Evolutionary conservation across 2,888 invertebrate species (phyloP).

Genomic region (Timema podura): DNA sequence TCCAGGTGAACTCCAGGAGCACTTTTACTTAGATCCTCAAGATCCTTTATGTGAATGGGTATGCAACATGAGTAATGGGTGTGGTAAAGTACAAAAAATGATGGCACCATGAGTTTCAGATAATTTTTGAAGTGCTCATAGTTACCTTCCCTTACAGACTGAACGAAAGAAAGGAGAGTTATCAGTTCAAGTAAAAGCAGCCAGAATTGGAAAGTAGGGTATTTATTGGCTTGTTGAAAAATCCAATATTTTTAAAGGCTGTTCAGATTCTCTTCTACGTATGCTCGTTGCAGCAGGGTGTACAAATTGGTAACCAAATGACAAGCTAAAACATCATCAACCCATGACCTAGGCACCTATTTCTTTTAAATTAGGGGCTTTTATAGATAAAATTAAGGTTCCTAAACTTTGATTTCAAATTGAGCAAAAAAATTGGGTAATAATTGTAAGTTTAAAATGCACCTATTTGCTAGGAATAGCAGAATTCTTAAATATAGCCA

Average conservation of each 20-base stretch:
- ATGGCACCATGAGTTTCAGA: slow-evolving; percentile 1
- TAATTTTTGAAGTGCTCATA: neutral
- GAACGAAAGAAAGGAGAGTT: slow-evolving; percentile 10
- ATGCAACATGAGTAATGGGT: neutral
- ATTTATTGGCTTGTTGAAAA: neutral
- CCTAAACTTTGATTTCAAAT: too few relatives aligned
- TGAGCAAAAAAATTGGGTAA: too few relatives aligned
- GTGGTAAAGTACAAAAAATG: neutral
- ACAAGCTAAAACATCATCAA: too few relatives aligned
- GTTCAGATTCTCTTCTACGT: neutral
- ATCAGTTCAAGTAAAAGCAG: slow-evolving; percentile 1
- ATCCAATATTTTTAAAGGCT: neutral
- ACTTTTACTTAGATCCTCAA: slow-evolving; percentile 3
- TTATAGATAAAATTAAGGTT: too few relatives aligned
- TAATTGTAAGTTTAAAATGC: too few relatives aligned
- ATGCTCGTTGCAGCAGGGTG: slow-evolving; percentile 4
- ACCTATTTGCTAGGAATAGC: too few relatives aligned
- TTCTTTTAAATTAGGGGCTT: too few relatives aligned
- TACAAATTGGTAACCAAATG: neutral
- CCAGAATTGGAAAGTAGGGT: neutral
- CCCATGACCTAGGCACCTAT: too few relatives aligned
- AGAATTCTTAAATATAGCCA: too few relatives aligned
- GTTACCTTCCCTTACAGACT: neutral
- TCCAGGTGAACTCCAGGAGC: slow-evolving; percentile 1
- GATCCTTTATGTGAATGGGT: slow-evolving; percentile 3